A percentile compares a stretch with the other conserved stretches of the same genome.
Conservation (phyloP, 92 coral and sea anemone genomes). For the Blastomussa wellsi region DNA sequence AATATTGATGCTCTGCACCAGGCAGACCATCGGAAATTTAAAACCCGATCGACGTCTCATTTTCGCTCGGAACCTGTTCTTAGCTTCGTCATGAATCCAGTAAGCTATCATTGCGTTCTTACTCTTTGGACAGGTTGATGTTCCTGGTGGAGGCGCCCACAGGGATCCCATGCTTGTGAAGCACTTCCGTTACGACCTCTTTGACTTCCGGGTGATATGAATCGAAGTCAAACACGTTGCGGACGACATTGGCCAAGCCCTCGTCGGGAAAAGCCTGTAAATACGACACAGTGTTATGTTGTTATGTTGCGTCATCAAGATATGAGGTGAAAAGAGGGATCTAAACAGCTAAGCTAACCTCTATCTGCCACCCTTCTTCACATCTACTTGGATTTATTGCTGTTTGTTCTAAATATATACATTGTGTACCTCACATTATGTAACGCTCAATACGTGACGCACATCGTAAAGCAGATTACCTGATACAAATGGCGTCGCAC, state of each 20-base stretch:
- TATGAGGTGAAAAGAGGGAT: too few species aligned
- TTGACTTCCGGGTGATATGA: constrained; percentile 95
- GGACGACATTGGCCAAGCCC: constrained; percentile 93
- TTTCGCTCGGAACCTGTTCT: background rate
- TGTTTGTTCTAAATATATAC: too few species aligned
- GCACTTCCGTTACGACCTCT: constrained; percentile 84
- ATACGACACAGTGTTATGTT: background rate
- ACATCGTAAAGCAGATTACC: background rate
- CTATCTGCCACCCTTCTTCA: too few species aligned
- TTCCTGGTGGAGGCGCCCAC: constrained; percentile 83
- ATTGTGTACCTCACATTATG: background rate
- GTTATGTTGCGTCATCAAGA: too few species aligned
- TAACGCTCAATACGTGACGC: background rate
- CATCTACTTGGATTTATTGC: too few species aligned
- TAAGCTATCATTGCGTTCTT: constrained; percentile 41
- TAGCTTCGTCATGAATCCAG: background rate
- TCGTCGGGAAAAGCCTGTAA: constrained; percentile 88
- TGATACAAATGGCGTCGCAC: background rate
- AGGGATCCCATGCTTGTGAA: constrained; percentile 98
- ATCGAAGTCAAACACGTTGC: constrained; percentile 98
- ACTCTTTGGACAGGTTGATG: constrained; percentile 90
- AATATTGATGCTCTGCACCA: background rate
- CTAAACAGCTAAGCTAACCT: too few species aligned
- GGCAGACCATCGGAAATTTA: background rate
- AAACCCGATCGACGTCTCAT: too few species aligned